A percentile compares a stretch with the other conserved stretches of the same genome.
These are phyloP conservation scores for Cremastobaeus sp. DNA, from an alignment of 2,888 invertebrate genomes.

Conservation along the genomic window DNA sequence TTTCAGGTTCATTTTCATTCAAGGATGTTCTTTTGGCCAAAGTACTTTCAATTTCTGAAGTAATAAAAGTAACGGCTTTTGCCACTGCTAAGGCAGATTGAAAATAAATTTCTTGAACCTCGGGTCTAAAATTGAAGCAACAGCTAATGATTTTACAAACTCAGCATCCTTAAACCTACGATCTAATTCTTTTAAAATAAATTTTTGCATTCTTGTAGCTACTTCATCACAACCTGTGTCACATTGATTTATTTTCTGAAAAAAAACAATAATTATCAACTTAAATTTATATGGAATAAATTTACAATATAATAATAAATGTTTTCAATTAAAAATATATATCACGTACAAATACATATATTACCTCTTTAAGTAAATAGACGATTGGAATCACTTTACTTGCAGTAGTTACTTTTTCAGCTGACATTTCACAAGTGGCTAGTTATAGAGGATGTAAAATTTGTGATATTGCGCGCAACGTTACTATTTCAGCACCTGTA, in stretches of 20 bases:
- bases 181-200: not conserved
- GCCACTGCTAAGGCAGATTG: not conserved
- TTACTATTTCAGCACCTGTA: conserved; percentile 21
- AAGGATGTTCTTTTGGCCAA: not conserved
- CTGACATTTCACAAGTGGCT: conserved; percentile 17
- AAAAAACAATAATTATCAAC: conserved; percentile 6
- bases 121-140: conserved; percentile 1
- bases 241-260: not conserved
- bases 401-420: conserved; percentile 18
- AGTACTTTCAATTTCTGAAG: conserved; percentile 2
- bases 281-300: too few species aligned
- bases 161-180: not conserved
- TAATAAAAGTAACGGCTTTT: not conserved
- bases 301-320: conserved; percentile 2
- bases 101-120: conserved; percentile 2
- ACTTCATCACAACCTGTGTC: conserved; percentile 1
- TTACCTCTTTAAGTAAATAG: conserved; percentile 23
- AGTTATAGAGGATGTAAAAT: conserved; percentile 19
- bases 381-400: conserved; percentile 34
- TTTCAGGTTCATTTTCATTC: not conserved
- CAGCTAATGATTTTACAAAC: not conserved
- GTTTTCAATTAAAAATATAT: conserved; percentile 3
- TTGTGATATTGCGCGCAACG: conserved; percentile 10
- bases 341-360: not conserved
- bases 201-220: conserved; percentile 1